phyloP scores from a whole-genome alignment of 2,113 vertebrate genomes.

The Coracopsis vasa region DNA sequence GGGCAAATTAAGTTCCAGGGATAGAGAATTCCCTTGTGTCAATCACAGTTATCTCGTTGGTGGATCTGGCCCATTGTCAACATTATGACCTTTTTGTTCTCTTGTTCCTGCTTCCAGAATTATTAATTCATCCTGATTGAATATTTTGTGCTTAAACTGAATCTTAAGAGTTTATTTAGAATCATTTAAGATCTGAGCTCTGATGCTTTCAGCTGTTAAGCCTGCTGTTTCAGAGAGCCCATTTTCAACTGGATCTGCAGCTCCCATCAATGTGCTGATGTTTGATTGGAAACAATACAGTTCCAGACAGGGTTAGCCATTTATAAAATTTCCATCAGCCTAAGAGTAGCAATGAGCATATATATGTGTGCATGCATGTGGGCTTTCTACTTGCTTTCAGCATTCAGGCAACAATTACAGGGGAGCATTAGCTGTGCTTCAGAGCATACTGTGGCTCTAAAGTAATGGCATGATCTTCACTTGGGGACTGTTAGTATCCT shows the following conservation, averaged over 20 bases:
- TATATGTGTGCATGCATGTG: not conserved
- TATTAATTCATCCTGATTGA: conserved; percentile 1
- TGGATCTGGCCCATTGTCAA: not conserved
- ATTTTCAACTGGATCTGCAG: conserved; percentile 2
- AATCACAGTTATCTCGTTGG: not conserved
- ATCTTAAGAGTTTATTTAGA: conserved; percentile 25
- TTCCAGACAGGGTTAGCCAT: conserved; percentile 11
- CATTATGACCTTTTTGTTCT: not conserved
- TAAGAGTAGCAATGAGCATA: not conserved
- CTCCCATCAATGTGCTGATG: not conserved
- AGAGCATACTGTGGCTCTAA: not conserved
- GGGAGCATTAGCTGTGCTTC: conserved; percentile 8
- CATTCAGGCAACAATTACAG: conserved; percentile 4
- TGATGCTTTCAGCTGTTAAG: conserved; percentile 51
- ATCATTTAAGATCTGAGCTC: not conserved
- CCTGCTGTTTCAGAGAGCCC: not conserved
- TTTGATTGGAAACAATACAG: not conserved
- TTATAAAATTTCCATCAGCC: not conserved
- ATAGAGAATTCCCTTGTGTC: not conserved
- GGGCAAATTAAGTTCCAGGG: not conserved
- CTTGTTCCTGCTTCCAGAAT: conserved; percentile 6
- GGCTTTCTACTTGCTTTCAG: conserved; percentile 19
- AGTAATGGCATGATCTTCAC: not conserved
- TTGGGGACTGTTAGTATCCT: not conserved
- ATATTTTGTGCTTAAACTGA: conserved; percentile 18